Percentiles rank a stretch among this genome's conserved stretches.
Conservation (phyloP, 2,113 vertebrate species). For the Muntiacus reevesi region DNA sequence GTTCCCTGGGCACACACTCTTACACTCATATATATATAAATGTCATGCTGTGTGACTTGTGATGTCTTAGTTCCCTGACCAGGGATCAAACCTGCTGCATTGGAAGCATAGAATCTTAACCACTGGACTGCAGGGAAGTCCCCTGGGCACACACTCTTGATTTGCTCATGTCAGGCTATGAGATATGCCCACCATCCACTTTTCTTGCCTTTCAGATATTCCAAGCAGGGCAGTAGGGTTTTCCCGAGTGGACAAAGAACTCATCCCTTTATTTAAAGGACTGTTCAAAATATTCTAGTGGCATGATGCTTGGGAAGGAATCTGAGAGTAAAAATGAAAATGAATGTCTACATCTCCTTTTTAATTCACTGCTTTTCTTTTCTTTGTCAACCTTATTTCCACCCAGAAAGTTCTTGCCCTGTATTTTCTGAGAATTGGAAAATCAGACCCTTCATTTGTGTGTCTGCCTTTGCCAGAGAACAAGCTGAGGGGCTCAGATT, state of each 20-base stretch:
- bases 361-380: not conserved
- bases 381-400: not conserved
- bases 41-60: not conserved
- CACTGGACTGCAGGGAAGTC: not conserved
- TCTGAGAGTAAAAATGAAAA: not conserved
- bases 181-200: not conserved
- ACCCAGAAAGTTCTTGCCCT: conserved; percentile 26
- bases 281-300: not conserved
- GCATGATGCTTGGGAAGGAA: not conserved
- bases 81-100: not conserved
- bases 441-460: conserved; percentile 22
- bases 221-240: not conserved
- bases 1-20: not conserved
- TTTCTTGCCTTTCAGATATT: not conserved
- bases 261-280: not conserved
- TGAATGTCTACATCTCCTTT: not conserved
- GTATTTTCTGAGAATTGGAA: conserved; percentile 53
- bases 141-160: not conserved
- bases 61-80: not conserved
- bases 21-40: not conserved
- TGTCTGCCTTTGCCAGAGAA: not conserved
- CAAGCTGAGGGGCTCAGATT: rapidly evolving
- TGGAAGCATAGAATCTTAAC: not conserved
- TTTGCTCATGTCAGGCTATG: not conserved
- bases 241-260: not conserved